Conservation (phyloP, 2,888 invertebrate species). For the Netelia melanura region DNA sequence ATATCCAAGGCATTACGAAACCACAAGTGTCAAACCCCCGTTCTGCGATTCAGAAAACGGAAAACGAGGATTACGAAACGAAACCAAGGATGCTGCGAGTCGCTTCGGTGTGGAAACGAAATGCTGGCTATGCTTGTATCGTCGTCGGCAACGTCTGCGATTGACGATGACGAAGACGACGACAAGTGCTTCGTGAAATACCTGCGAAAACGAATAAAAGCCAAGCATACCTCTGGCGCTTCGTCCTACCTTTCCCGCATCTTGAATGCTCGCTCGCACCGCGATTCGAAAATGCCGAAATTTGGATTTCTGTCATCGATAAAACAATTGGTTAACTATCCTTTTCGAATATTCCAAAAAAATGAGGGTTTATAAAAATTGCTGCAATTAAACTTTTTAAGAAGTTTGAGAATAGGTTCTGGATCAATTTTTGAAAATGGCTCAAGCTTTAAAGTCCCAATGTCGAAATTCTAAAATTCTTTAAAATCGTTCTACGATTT, state of each 20-base stretch:
- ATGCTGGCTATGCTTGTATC: not conserved
- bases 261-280: not conserved
- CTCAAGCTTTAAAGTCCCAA: no score
- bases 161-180: constrained; percentile 3
- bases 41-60: constrained; percentile 7
- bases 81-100: constrained; percentile 6
- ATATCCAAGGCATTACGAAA: constrained; percentile 28
- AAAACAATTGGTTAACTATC: no score
- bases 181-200: not conserved
- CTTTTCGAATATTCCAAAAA: no score
- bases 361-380: no score
- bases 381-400: no score
- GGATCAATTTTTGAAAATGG: no score
- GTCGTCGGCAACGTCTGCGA: not conserved
- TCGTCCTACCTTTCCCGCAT: not conserved
- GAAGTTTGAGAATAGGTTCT: no score
- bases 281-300: not conserved
- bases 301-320: not conserved
- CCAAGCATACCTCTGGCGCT: not conserved
- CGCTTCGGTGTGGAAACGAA: constrained; percentile 9
- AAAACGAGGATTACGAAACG: constrained; percentile 22
- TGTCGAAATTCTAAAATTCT: no score
- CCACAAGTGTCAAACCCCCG: not conserved
- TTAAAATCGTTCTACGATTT: not conserved
- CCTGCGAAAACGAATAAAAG: not conserved